These are phyloP conservation scores for Hypotaenidia philippensis DNA, from an alignment of 2,797 vertebrate genomes.

Conservation along the genomic window DNA sequence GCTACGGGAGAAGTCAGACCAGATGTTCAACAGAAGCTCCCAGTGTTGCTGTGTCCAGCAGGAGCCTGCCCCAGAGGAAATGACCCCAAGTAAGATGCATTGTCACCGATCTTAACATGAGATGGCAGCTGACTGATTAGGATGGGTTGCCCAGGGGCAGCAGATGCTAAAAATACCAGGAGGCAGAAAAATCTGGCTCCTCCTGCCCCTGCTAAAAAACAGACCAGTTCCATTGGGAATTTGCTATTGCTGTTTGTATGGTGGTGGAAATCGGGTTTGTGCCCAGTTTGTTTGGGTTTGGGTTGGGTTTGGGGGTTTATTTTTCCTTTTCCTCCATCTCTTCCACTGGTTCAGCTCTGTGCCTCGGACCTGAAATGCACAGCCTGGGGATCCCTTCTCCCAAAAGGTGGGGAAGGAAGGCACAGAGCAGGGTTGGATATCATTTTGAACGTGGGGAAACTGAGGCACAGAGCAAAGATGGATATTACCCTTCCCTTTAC, in stretches of 20 bases:
- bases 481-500: background rate
- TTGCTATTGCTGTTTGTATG: rapidly evolving
- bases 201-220: background rate
- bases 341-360: background rate
- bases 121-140: background rate
- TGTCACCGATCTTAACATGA: background rate
- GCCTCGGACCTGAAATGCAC: background rate
- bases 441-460: background rate
- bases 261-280: background rate
- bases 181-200: background rate
- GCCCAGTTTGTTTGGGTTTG: no score
- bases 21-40: constrained; percentile 77
- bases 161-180: background rate
- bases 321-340: background rate
- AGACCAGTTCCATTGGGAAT: rapidly evolving
- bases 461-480: background rate
- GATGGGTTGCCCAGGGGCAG: background rate
- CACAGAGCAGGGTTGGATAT: background rate
- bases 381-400: background rate
- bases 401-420: background rate
- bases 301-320: background rate
- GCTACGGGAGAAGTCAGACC: constrained; percentile 52
- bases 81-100: constrained; percentile 18
- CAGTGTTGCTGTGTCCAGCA: background rate
- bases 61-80: constrained; percentile 58